phyloP scores from a whole-genome alignment of 2,888 invertebrate species.

The Incurvaria masculella region DNA sequence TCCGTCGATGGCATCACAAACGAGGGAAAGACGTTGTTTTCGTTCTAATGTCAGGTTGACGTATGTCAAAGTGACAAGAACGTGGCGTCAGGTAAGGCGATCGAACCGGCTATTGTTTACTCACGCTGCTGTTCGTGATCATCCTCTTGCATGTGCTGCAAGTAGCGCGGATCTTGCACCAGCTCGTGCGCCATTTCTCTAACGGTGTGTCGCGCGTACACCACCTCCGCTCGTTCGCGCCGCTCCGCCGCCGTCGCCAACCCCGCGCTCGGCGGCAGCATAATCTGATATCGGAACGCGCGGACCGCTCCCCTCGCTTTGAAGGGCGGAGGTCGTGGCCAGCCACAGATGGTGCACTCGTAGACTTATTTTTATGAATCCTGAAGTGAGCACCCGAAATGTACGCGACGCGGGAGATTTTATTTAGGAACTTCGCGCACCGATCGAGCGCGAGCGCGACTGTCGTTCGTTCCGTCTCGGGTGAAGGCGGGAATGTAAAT shows the following conservation, averaged over 20 bases:
- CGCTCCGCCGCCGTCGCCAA: constrained; percentile 24
- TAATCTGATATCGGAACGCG: constrained; percentile 5
- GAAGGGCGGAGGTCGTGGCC: not conserved
- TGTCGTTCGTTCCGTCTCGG: no score
- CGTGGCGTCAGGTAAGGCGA: constrained; percentile 56
- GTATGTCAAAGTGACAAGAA: constrained; percentile 56
- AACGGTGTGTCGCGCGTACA: constrained; percentile 42
- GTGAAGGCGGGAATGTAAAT: no score
- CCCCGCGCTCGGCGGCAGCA: constrained; percentile 15
- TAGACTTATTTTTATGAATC: no score
- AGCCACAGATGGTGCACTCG: no score
- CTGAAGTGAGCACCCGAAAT: no score
- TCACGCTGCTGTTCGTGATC: constrained; percentile 30
- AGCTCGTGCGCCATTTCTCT: constrained; percentile 47
- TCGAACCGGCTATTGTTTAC: constrained; percentile 27
- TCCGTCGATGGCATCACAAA: not conserved
- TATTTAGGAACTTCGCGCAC: no score
- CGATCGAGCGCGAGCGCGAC: no score
- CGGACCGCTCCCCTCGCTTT: not conserved
- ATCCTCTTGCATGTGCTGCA: not conserved
- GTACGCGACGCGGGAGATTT: no score
- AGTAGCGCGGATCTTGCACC: constrained; percentile 40
- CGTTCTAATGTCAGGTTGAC: constrained; percentile 54
- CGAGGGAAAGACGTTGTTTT: constrained; percentile 36
- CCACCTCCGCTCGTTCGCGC: constrained; percentile 50